Base-by-base conservation (phyloP, 2,888 invertebrate species). In the Ornithoptera priamus region DNA sequence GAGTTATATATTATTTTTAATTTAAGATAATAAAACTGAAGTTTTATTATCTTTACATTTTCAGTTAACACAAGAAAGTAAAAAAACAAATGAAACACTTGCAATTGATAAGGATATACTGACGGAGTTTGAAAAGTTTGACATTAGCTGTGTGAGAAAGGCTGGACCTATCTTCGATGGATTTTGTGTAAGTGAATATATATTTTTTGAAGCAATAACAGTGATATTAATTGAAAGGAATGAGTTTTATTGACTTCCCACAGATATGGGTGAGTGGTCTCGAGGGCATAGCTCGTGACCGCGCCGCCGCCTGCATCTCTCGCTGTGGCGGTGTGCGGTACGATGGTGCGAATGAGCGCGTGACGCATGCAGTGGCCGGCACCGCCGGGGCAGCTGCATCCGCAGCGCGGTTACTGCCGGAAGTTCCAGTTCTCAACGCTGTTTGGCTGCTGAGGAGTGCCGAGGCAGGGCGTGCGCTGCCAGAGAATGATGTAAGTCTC, bases 131-230 rank as follows among this genome's bases (percentile, higher is more conserved):
- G 93, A 93, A 68, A 87, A 80, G 46, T 85, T 93, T 15, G 95
- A 96, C 76, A 89, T 96, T 74, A 94, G 94, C 68, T 91, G 93
- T 70, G 95, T 95, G 1, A 96, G 95, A 81, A 94, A 94, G 81
- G 95, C 95, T 72, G 97, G 97, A 50, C 93, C 95, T 71, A 97
- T 97, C 82, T 94, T 98, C 69, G 98, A 98, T 89, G 98, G 98
- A 64, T 98, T 97, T 82, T 96, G 96, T 86, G 96, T 97, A 85
- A 92, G 93, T 92, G 22, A 58, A 60, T 18, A 39, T 39, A 39
- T 39, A 10, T 39, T 10, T 39, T 39, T 39, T 6, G 39, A 39
- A 39, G 7, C 39, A 39, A 8, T 39, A 39, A 10, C 10, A 30
- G 30, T 39, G 10, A 39, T 39, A 10, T 39, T 39, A 39, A 10